Evolutionary conservation across 1,140 invertebrate species (phyloP).

Genomic region (Penaeus vannamei): DNA sequence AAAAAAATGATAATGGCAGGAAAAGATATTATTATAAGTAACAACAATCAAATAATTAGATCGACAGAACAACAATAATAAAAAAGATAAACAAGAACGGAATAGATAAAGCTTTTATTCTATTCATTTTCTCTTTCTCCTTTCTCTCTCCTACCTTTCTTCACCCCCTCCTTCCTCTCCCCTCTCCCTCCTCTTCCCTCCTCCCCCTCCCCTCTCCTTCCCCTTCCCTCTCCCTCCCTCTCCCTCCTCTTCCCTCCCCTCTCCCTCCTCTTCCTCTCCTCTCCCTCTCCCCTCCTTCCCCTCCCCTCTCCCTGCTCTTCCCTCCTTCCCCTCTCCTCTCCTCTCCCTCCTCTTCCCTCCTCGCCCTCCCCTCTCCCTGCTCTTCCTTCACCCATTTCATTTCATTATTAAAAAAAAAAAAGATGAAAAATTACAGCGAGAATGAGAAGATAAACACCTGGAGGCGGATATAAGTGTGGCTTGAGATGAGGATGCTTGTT

Average conservation of each 20-base stretch:
- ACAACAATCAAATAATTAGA: no score
- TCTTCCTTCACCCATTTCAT: background rate
- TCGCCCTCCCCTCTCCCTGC: background rate
- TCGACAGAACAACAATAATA: no score
- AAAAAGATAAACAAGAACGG: no score
- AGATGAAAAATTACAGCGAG: no score
- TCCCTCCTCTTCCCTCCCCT: background rate
- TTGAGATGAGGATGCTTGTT: no score
- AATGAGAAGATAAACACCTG: no score
- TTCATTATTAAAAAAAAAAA: no score
- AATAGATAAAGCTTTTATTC: no score
- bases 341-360: background rate
- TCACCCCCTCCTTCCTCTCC: background rate
- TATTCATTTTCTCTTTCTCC: background rate
- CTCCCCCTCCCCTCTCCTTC: background rate
- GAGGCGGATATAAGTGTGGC: constrained; percentile 8
- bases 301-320: background rate
- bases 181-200: background rate
- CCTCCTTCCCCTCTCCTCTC: background rate
- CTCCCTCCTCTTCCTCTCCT: background rate
- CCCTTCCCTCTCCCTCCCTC: background rate
- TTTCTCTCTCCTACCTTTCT: background rate
- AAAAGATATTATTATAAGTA: no score
- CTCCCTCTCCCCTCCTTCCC: no score
- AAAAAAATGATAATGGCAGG: no score